Conservation (phyloP, 1,140 invertebrate species). For the Laupala kohalensis region DNA sequence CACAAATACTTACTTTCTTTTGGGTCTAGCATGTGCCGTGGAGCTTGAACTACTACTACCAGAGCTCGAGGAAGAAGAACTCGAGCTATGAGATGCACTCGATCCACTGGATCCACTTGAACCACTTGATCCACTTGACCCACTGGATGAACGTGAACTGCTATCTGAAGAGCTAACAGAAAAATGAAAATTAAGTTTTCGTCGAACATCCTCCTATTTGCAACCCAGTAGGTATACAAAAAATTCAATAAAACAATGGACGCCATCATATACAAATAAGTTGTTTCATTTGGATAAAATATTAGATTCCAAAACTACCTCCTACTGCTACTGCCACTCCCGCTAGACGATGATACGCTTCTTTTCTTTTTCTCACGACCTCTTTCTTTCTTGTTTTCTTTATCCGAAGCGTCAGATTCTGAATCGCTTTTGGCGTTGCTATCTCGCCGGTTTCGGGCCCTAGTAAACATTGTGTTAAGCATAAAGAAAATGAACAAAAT, state of each 20-base stretch:
- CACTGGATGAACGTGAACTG: conserved; percentile 43
- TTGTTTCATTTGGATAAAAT: conserved; percentile 2
- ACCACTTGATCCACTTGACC: conserved; percentile 39
- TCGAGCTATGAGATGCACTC: conserved; percentile 51
- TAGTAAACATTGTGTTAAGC: conserved; percentile 21
- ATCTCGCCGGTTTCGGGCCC: conserved; percentile 46
- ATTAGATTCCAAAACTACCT: conserved; percentile 35
- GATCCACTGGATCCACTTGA: conserved; percentile 37
- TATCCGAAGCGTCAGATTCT: conserved; percentile 44
- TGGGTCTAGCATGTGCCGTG: conserved; percentile 39
- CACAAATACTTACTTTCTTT: conserved; percentile 42
- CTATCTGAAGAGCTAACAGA: conserved; percentile 56
- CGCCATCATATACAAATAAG: too few species aligned
- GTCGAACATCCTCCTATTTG: too few species aligned
- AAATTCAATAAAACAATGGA: too few species aligned
- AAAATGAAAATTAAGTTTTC: background rate
- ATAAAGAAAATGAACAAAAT: too few species aligned
- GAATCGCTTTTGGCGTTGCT: conserved; percentile 30
- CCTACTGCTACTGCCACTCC: conserved; percentile 53
- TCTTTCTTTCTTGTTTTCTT: conserved; percentile 53
- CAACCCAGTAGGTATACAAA: too few species aligned
- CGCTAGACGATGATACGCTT: conserved; percentile 55
- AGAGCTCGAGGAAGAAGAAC: conserved; percentile 48
- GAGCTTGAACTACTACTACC: conserved; percentile 42
- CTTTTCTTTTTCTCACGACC: conserved; percentile 47